Conservation (phyloP, 2,113 vertebrate genomes). For the Pterocles burchelli region DNA sequence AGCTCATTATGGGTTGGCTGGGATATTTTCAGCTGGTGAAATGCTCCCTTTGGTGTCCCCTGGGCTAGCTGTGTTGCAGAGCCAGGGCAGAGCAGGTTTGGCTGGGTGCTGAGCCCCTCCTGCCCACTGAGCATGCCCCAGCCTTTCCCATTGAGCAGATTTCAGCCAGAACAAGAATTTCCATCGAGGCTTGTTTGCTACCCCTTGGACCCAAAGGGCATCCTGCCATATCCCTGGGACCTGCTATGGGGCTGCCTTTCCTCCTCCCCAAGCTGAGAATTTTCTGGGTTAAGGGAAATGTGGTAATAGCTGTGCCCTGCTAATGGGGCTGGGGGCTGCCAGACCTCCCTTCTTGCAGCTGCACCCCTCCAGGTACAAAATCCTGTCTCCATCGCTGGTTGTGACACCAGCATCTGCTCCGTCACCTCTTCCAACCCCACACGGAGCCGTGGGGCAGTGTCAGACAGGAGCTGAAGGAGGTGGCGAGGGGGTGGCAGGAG, state of each 20-base stretch:
- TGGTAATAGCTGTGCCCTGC: neutral
- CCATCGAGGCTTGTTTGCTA: neutral
- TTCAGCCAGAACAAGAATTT: neutral
- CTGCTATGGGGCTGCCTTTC: neutral
- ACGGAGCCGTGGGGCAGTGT: accelerated
- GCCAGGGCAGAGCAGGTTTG: neutral
- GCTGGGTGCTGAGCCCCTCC: accelerated
- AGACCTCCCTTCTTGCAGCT: neutral
- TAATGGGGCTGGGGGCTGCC: accelerated
- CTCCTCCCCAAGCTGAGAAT: neutral
- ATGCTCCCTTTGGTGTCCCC: neutral
- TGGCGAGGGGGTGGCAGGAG: neutral
- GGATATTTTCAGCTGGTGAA: neutral
- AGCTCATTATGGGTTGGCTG: neutral
- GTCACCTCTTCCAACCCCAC: neutral
- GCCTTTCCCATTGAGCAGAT: neutral
- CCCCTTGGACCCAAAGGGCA: neutral
- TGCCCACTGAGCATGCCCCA: accelerated
- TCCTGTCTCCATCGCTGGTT: neutral
- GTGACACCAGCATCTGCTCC: neutral
- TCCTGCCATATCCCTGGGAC: neutral
- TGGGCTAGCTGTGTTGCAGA: neutral
- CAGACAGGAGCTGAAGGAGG: neutral
- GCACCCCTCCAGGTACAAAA: neutral
- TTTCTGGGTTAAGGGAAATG: neutral